Base-by-base conservation (phyloP, 2,113 vertebrate genomes). In the Corvus moneduloides region DNA sequence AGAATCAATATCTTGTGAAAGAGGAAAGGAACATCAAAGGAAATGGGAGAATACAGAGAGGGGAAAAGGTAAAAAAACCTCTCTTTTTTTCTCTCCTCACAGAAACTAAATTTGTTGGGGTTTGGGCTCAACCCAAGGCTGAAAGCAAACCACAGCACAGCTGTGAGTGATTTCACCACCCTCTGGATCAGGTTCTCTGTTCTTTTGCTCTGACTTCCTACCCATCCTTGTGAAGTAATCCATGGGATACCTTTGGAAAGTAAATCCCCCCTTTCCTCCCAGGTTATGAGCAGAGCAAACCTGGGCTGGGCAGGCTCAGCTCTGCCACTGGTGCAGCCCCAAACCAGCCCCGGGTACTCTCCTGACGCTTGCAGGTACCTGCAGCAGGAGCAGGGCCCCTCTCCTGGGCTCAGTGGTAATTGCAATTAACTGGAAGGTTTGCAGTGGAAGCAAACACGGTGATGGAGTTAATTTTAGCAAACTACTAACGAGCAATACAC, bases 381-480 rank as follows among this genome's bases (percentile, higher is more conserved):
- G 72, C 32, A 61, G 73, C 59, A 86, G 1, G 43, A 30, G 48
- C 71, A 56, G 49, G 63, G 35, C 49, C 37, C 46, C 89, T 72
- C 66, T 63, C 61, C 5, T 19, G 80, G 87, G 58, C 13, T 64
- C 78, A 18, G 63, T 28, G 43, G 30, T 46, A 81, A 93, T 44
- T 94, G 76, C 84, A 95, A 89, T 90, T 93, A 83, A 78, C 85
- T 56, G 62, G 63, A 68, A 87, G 87, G 79, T 78, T 96, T 95
- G 91, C 76, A 87, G 32, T 48, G 89, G 95, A 96, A 96, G 82
- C 95, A 97, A 97, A 97, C 90, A 94, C 3, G 1, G 90, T 62
- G 84, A 96, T 90, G 74, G 94, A 96, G 91, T 94, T 97, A 96
- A 97, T 97, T 97, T 94, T 94, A 95, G 90, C 91, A 96, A 97